Evolutionary conservation across 1,140 invertebrate genomes (phyloP), one percentile per base, ranked within the genome.

Genomic region (Ooceraea biroi): DNA sequence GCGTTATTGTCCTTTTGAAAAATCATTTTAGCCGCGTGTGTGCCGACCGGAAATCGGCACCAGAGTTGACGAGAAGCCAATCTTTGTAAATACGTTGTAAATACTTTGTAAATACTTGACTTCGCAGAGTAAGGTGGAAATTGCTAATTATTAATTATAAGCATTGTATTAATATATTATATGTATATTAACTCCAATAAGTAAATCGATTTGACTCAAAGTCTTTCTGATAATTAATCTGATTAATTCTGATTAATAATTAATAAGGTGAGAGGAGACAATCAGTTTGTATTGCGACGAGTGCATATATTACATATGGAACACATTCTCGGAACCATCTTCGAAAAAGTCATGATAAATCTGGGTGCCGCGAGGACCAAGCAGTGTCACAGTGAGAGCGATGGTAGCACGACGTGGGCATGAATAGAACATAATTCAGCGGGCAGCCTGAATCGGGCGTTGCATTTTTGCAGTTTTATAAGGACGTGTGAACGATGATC

Each of bases 381-480:
- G 44, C 27, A 27, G 22, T 69, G 63, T 78, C 73, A 57, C 65
- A 11, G 14, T 52, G 69, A 41, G 58, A 61, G 65, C 69, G 36
- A 22, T 72, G 30, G 22, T 68, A 14, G 48, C 19, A 8, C 48
- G 41, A 8, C 27, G 36, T 7, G 36, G 48, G 36, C 57, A 30
- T 82, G 78, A 82, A 72, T 82, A 25, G 69, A 72, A 82, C 46
- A 58, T 82, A 74, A 74, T 82, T 82, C 55, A 82, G 3, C 12
- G 27, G 74, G 58, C 44, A 22, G 14, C 46, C 14, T 57, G 58
- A 61, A 14, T 11, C 48, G 19, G n/a, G 46, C 55, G 55, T 82
- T 48, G 66, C 48, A 82, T 52, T 74, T 82, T 74, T 63, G 78
- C 46, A 48, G 69, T 48, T 82, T 61, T 60, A 52, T 61, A 74